Evolutionary conservation across 2,888 invertebrate species (phyloP), one percentile per base, ranked within the genome.

Genomic region (Lasioglossum villosulum): DNA sequence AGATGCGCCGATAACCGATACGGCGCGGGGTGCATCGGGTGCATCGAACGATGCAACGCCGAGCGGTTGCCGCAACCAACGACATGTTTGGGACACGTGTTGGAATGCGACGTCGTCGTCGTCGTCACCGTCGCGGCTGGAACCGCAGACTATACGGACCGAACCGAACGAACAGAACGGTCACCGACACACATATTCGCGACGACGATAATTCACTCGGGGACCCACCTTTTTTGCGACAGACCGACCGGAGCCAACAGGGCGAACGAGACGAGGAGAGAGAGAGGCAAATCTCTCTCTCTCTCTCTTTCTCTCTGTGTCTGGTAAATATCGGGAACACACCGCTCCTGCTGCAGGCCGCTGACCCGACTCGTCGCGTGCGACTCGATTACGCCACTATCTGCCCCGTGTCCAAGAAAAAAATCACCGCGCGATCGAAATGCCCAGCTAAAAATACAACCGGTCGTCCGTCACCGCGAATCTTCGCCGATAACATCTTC

Each of bases 281-380:
- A 12, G 37, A 14, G n/a, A 12, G 34, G 34, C 76, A 76, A 78
- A 84, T 79, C 75, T 88, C 81, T n/a, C 66, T 77, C 75, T 48
- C 23, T 2, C 19, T 23, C 8, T 23, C 16, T 45, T 19, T 39
- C 45, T 45, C 16, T 45, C 16, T 45, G 70, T 52, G 23, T 3
- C 82, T 73, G 82, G 76, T 78, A 80, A 89, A 87, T 87, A 85
- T 84, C 75, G 85, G 87, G 79, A 80, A 83, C 81, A 78, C 80
- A 78, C 80, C 88, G 84, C 78, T 59, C 66, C 74, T 74, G 63
- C 16, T 19, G 81, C 78, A 87, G 89, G 89, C 84, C 89, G 85
- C 70, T 85, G 89, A 88, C 89, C 88, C 87, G 83, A 37, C 80
- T 77, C 80, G 88, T 88, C 88, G 80, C 84, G 88, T 88, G 88